These are phyloP conservation scores for Clamator glandarius DNA, from an alignment of 2,797 vertebrate species.

Conservation along the genomic window DNA sequence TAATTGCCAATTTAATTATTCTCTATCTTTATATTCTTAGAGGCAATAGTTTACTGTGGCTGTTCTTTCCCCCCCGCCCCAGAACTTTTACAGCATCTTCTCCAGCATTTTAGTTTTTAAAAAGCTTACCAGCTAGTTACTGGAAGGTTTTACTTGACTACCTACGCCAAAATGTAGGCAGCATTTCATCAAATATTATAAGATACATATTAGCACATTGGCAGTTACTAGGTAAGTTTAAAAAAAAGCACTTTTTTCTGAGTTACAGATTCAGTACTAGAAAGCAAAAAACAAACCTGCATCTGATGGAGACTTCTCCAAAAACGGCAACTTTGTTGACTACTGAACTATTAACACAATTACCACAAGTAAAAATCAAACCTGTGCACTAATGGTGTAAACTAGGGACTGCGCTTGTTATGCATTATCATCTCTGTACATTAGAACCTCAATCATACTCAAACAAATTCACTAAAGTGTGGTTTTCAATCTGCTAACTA, in stretches of 20 bases:
- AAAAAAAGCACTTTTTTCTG: background rate
- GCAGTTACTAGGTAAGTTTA: background rate
- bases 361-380: constrained; percentile 74
- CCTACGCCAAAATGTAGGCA: background rate
- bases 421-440: constrained; percentile 84
- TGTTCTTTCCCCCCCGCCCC: background rate
- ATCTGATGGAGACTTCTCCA: background rate
- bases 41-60: no score
- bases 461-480: constrained; percentile 86
- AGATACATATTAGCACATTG: background rate
- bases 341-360: constrained; percentile 63
- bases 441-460: constrained; percentile 87
- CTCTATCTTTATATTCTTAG: background rate
- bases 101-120: background rate
- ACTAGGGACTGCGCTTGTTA: constrained; percentile 78
- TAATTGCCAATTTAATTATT: background rate
- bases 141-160: background rate
- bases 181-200: background rate
- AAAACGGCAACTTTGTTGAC: constrained; percentile 27
- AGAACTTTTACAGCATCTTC: background rate
- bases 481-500: constrained; percentile 88
- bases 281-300: background rate
- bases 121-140: background rate
- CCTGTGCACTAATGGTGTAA: constrained; percentile 67
- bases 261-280: background rate